Evolutionary conservation across 2,888 invertebrate genomes (phyloP).

Genomic region (Trichopoda pennipes): DNA sequence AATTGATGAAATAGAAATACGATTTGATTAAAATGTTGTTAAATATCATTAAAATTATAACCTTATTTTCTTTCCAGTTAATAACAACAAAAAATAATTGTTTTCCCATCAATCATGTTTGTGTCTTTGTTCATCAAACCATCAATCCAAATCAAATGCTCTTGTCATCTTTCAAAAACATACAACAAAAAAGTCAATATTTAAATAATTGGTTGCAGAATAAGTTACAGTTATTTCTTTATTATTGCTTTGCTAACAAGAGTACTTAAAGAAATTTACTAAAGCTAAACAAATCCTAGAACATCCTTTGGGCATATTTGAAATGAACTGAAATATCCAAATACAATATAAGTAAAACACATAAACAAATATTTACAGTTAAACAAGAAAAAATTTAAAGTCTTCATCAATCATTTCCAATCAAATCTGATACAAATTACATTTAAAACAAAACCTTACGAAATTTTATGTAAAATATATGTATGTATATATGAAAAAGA

Average conservation of each 20-base stretch:
- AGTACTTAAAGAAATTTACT: slow-evolving; percentile 50
- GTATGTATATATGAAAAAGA: neutral
- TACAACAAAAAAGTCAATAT: slow-evolving; percentile 33
- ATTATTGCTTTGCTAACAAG: slow-evolving; percentile 28
- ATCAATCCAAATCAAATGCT: slow-evolving; percentile 29
- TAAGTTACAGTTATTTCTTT: slow-evolving; percentile 4
- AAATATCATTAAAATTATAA: neutral
- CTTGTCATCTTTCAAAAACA: slow-evolving; percentile 44
- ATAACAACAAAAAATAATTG: slow-evolving; percentile 25
- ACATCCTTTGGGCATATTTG: slow-evolving; percentile 44
- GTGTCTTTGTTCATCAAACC: slow-evolving; percentile 10
- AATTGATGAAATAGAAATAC: too few species aligned
- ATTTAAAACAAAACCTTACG: slow-evolving; percentile 37
- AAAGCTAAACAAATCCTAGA: slow-evolving; percentile 36
- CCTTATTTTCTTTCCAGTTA: slow-evolving; percentile 9
- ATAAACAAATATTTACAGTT: slow-evolving; percentile 19
- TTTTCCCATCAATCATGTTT: slow-evolving; percentile 48
- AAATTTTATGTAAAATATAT: slow-evolving; percentile 8
- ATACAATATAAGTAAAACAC: slow-evolving; percentile 14
- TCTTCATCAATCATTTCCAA: slow-evolving; percentile 56
- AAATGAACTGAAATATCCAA: slow-evolving; percentile 17
- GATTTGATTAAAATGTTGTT: slow-evolving; percentile 6
- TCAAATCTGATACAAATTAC: slow-evolving; percentile 57
- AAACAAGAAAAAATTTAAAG: neutral
- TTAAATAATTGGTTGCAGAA: slow-evolving; percentile 32